Base-by-base conservation (phyloP, 2,888 invertebrate species). In the Lycia hirtaria region DNA sequence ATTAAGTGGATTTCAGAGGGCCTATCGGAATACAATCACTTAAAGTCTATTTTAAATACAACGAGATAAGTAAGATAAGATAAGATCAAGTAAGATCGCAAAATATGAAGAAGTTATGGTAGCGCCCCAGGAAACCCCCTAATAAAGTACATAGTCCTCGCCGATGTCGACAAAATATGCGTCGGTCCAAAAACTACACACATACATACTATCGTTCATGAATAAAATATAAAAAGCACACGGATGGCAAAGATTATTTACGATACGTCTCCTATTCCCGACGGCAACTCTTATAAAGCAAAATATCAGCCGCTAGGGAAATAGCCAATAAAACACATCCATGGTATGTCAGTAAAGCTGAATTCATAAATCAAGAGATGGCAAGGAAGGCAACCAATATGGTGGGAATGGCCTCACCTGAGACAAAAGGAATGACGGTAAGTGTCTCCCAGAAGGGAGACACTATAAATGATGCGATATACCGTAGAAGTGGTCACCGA, bases 291-390 rank as follows among this genome's bases (percentile, higher is more conserved):
- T 62, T 63, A 75, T 72, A 73, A 71, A 74, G 75, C 71, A 75
- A 75, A 76, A 73, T 71, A 75, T 71, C 72, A 73, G 68, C 65
- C 71, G 64, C 47, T 37, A 56, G 56, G 61, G 56, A 69, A 73
- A 75, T 67, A 54, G 66, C 59, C 66, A 66, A 72, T 73, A 75
- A 76, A 76, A 80, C 74, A 81, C 73, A 76, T 60, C 68, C 60
- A 61, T 54, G 62, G 59, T 67, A 65, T 72, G 67, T 69, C 70
- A 73, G 62, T 65, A 71, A 68, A 69, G 67, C 62, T 71, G 68
- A 69, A 65, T 69, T 73, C 62, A 80, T 85, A 85, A 83, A 82
- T 85, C 81, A 83, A 67, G 72, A 67, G 72, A 73, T 69, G 63
- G 64, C 69, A 67, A 66, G 68, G 67, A 68, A 68, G 65, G 58